Conservation (phyloP, 1,140 invertebrate species). For the Sogatella furcifera region DNA sequence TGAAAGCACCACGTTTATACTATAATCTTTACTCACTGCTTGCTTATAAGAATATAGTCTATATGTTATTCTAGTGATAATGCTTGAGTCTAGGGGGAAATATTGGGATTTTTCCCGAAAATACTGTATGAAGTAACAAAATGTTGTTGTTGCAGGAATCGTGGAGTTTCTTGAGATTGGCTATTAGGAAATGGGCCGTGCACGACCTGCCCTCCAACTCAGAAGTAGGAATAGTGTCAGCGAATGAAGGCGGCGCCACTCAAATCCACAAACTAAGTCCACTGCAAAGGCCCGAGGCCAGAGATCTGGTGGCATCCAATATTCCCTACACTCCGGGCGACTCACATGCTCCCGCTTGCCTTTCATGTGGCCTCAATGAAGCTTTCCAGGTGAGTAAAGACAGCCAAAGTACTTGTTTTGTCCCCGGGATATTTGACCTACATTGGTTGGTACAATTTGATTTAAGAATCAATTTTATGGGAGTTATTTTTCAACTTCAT, state of each 20-base stretch:
- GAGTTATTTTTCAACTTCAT: too few species aligned
- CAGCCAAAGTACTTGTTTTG: too few species aligned
- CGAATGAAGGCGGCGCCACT: constrained; percentile 32
- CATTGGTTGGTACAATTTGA: too few species aligned
- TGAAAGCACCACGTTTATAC: too few species aligned
- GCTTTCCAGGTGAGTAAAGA: constrained; percentile 32
- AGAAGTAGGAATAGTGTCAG: constrained; percentile 37
- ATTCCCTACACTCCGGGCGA: constrained; percentile 40
- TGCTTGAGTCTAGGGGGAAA: too few species aligned
- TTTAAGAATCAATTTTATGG: too few species aligned
- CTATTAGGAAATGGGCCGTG: constrained; percentile 43
- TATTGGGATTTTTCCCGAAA: too few species aligned
- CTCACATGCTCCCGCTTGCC: constrained; percentile 34
- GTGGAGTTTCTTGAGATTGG: constrained; percentile 44
- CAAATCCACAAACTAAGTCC: constrained; percentile 25
- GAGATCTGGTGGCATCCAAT: constrained; percentile 36
- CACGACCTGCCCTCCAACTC: constrained; percentile 38
- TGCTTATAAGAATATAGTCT: too few species aligned
- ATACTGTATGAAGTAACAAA: not conserved
- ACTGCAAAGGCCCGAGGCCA: constrained; percentile 25
- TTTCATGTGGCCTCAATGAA: constrained; percentile 38
- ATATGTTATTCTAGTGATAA: too few species aligned
- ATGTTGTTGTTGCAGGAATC: constrained; percentile 34
- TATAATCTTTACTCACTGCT: too few species aligned
- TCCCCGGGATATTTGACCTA: too few species aligned